Evolutionary conservation across 35 echinoderm and acorn worm genomes (phyloP).

Genomic region (Heliocidaris tuberculata): DNA sequence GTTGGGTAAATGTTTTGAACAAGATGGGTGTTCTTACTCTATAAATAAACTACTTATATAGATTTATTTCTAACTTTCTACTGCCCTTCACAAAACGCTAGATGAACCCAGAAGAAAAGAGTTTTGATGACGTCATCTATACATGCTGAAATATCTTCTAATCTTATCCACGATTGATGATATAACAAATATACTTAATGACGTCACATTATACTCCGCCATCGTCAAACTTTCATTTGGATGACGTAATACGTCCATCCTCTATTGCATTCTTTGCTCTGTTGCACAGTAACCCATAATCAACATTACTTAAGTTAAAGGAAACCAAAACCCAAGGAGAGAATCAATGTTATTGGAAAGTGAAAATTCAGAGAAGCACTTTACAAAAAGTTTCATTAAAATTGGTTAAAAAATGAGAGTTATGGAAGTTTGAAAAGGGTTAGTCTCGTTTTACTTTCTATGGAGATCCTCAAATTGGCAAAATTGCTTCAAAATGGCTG

Average conservation of each 20-base stretch:
- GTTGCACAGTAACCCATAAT: neutral
- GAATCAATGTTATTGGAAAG: no score
- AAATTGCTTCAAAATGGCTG: no score
- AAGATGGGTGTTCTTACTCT: neutral
- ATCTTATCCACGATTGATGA: neutral
- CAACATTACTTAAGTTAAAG: neutral
- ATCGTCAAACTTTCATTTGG: neutral
- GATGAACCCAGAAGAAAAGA: neutral
- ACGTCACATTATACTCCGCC: neutral
- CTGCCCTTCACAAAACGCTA: neutral
- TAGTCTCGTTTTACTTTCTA: no score
- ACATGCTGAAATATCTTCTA: neutral
- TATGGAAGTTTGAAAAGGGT: no score
- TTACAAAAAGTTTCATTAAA: no score
- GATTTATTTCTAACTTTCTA: neutral
- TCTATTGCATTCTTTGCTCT: neutral
- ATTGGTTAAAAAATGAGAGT: no score
- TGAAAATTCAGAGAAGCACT: no score
- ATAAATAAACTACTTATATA: constrained; percentile 1
- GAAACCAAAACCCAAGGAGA: no score
- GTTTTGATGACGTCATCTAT: neutral
- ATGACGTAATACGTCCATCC: neutral
- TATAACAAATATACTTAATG: neutral
- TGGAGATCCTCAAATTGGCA: no score
- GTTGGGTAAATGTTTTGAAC: neutral